Evolutionary conservation across 1,140 invertebrate species (phyloP).

Genomic region (Drosophila baimaii): DNA sequence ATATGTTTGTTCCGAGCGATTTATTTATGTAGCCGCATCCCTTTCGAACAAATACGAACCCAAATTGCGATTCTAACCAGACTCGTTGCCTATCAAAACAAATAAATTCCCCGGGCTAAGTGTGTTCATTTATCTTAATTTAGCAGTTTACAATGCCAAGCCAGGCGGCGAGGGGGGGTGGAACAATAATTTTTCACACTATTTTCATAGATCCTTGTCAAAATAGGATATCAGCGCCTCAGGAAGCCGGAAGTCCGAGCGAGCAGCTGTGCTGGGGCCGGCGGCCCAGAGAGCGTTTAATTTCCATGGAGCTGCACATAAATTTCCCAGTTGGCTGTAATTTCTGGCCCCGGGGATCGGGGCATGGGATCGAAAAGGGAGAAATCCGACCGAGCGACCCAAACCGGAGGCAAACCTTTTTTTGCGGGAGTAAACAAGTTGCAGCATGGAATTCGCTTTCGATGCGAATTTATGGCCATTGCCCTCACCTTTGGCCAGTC

Average conservation of each 20-base stretch:
- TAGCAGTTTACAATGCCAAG: conserved; percentile 40
- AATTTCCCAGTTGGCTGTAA: conserved; percentile 66
- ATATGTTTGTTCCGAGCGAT: conserved; percentile 6
- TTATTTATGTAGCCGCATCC: conserved; percentile 7
- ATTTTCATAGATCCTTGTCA: conserved; percentile 60
- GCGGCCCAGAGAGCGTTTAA: conserved; percentile 59
- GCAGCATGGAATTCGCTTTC: conserved; percentile 62
- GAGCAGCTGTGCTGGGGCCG: conserved; percentile 53
- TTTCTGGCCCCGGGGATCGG: conserved; percentile 27
- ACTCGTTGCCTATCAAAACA: conserved; percentile 58
- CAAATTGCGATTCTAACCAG: conserved; percentile 19
- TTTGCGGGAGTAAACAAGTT: conserved; percentile 68
- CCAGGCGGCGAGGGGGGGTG: conserved; percentile 2
- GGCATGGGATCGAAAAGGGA: not conserved
- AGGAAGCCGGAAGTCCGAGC: conserved; percentile 48
- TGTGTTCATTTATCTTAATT: conserved; percentile 75
- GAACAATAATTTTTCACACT: conserved; percentile 70
- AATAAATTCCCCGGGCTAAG: conserved; percentile 67
- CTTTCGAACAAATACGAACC: conserved; percentile 1
- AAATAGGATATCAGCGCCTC: conserved; percentile 37
- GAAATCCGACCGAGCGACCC: conserved; percentile 25
- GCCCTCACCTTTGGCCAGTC: conserved; percentile 48
- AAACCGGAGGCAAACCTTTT: conserved; percentile 32
- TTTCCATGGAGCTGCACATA: conserved; percentile 69
- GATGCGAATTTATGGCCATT: conserved; percentile 72